Base-by-base conservation (phyloP, 2,888 invertebrate genomes). In the Spodoptera exigua region DNA sequence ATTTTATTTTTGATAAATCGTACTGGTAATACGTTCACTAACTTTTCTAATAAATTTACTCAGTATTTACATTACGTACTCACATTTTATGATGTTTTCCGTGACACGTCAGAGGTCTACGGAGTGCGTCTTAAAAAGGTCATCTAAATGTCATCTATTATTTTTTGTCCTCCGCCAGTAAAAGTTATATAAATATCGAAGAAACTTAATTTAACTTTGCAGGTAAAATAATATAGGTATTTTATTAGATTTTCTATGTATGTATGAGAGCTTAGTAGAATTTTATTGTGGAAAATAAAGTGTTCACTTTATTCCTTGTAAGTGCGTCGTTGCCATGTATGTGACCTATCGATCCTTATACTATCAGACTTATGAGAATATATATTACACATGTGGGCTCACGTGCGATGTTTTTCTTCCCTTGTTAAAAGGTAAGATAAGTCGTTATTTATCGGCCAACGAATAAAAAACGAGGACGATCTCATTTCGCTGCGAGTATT, bases 161-260 rank as follows among this genome's bases (percentile, higher is more conserved):
- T 57, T 49, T 46, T 48, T 46, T 48, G 17, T 39, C 44, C 12
- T 45, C 39, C 44, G 36, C 53, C 45, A 49, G 46, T 66, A 66
- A 48, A 67, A 63, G 44, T 65, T 39, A 41, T n/a, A 34, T 41
- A 51, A 61, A 55, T 52, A 52, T 55, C 43, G 44, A 52, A 37
- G 39, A 52, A 66, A 70, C 58, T 58, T 70, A 58, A 70, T 71
- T 66, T 67, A 67, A 72, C 72, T 66, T 71, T 47, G 13, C 52
- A 52, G 44, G 54, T 67, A 44, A 55, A 55, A 68, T 64, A 52
- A 64, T 41, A 62, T 62, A 39, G 39, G 27, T 36, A 45, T 51
- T 55, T 67, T 48, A 58, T 55, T 66, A 12, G 44, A 49, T 35
- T 39, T 21, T 46, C 52, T 53, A 18, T 54, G 14, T 56, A n/a